phyloP scores from a whole-genome alignment of 2,113 vertebrate species.

The Gnathonemus longibarbis region DNA sequence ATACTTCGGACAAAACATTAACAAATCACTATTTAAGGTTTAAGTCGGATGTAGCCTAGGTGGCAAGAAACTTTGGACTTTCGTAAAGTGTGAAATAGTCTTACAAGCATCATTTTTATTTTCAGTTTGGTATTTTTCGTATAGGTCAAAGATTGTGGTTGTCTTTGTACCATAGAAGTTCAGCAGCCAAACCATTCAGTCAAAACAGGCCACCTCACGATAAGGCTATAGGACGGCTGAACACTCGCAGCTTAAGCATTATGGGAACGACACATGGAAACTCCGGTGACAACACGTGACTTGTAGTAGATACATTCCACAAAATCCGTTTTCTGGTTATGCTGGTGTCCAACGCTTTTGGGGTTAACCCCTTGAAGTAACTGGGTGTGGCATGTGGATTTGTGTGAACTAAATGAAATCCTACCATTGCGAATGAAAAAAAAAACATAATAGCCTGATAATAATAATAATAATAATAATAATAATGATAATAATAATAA shows the following conservation, averaged over 20 bases:
- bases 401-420: background rate
- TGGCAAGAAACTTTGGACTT: background rate
- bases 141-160: background rate
- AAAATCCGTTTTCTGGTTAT: background rate
- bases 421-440: background rate
- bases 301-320: background rate
- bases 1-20: background rate
- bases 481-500: background rate
- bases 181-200: background rate
- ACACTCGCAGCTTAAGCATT: background rate
- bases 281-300: constrained; percentile 3
- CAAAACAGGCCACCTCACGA: background rate
- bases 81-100: background rate
- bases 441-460: background rate
- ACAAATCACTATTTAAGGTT: background rate
- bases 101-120: background rate
- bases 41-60: background rate
- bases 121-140: background rate
- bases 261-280: background rate
- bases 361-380: background rate
- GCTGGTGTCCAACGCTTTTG: background rate
- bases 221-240: background rate
- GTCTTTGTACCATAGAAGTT: background rate
- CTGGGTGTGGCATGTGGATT: constrained; percentile 5
- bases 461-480: background rate